Percentiles rank a stretch among this genome's conserved stretches.
Evolutionary conservation across 2,888 invertebrate species (phyloP).

Genomic region (Thyatira batis): DNA sequence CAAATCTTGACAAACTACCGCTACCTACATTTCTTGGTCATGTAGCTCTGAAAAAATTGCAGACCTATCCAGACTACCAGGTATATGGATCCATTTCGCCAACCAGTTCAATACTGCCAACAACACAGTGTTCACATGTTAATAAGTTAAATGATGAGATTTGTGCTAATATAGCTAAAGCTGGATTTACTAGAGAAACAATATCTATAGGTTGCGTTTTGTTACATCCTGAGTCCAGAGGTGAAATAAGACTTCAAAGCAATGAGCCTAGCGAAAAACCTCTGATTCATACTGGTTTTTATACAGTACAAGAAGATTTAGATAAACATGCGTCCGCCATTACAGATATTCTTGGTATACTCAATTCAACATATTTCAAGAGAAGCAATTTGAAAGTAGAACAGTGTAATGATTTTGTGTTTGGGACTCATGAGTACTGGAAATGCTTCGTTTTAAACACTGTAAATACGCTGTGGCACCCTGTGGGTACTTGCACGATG

Average conservation of each 20-base stretch:
- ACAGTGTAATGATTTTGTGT: slow-evolving; percentile 29
- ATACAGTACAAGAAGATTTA: slow-evolving; percentile 33
- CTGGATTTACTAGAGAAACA: slow-evolving; percentile 31
- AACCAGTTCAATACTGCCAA: slow-evolving; percentile 27
- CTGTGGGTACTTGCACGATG: slow-evolving; percentile 50
- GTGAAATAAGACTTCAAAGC: slow-evolving; percentile 33
- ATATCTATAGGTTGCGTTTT: slow-evolving; percentile 38
- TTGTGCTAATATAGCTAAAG: slow-evolving; percentile 33
- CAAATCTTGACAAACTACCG: too few relatives aligned
- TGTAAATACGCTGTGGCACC: slow-evolving; percentile 84
- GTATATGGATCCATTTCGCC: slow-evolving; percentile 32
- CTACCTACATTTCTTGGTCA: too few relatives aligned
- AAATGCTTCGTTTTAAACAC: slow-evolving; percentile 36
- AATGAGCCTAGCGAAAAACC: slow-evolving; percentile 35
- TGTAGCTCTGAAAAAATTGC: too few relatives aligned
- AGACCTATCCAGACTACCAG: too few relatives aligned
- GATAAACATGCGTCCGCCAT: slow-evolving; percentile 29
- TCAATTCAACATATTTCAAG: slow-evolving; percentile 37
- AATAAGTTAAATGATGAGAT: slow-evolving; percentile 37
- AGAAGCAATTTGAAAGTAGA: slow-evolving; percentile 21
- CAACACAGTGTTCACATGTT: slow-evolving; percentile 35
- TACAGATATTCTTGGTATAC: slow-evolving; percentile 30
- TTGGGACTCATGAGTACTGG: slow-evolving; percentile 43
- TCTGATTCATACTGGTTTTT: slow-evolving; percentile 33
- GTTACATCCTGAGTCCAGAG: slow-evolving; percentile 45